Evolutionary conservation across 2,888 invertebrate genomes (phyloP).

Genomic region (Lagria hirta): DNA sequence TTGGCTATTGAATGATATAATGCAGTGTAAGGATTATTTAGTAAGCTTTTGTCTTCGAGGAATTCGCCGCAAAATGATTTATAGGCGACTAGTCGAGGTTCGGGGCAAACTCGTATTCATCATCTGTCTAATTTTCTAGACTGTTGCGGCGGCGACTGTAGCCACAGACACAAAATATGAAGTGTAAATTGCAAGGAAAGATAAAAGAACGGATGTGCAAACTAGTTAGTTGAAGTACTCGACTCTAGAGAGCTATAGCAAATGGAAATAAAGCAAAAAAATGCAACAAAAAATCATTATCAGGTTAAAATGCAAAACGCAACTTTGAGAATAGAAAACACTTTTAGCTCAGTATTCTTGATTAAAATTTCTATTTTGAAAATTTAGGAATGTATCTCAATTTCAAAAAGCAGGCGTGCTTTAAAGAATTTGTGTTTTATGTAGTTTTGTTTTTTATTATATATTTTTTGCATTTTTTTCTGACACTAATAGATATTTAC

Average conservation of each 20-base stretch:
- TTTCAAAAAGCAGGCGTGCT: too few species aligned
- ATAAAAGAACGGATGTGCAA: conserved; percentile 17
- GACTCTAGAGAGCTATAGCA: too few species aligned
- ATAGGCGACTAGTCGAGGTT: conserved; percentile 29
- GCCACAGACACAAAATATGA: conserved; percentile 19
- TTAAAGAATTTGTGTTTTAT: too few species aligned
- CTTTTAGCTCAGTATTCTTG: too few species aligned
- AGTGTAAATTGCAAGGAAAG: conserved; percentile 12
- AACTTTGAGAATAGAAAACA: too few species aligned
- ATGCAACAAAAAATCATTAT: too few species aligned
- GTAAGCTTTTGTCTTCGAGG: conserved; percentile 32
- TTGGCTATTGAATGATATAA: conserved; percentile 37
- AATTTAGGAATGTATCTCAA: too few species aligned
- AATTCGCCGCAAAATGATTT: conserved; percentile 29
- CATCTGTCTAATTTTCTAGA: conserved; percentile 36
- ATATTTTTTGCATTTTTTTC: too few species aligned
- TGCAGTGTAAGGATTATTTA: conserved; percentile 37
- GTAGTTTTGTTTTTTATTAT: too few species aligned
- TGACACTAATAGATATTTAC: too few species aligned
- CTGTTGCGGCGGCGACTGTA: conserved; percentile 26
- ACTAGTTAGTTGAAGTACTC: conserved; percentile 1
- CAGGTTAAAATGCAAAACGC: too few species aligned
- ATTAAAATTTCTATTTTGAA: too few species aligned
- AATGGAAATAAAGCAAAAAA: not conserved
- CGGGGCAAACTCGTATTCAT: conserved; percentile 33